Evolutionary conservation across 2,797 vertebrate species (phyloP), one percentile per base, ranked within the genome.

Genomic region (Acipenser oxyrinchus): DNA sequence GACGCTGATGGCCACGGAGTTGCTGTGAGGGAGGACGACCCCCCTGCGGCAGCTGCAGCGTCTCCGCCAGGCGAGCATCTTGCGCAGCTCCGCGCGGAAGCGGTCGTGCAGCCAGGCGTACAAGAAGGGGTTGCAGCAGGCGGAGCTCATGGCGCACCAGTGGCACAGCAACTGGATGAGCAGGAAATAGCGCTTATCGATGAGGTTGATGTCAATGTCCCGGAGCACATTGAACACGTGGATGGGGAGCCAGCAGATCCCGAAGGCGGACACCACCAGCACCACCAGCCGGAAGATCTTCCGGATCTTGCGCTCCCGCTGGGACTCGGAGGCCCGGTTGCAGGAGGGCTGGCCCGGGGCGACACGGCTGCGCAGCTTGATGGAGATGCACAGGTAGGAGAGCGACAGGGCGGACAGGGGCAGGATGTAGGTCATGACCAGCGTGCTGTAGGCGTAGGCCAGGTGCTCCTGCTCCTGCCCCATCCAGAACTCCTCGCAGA

Each of bases 401-500:
- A 91, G 87, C 76, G 88, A 90, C 72, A 94, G 87, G 0, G 92
- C 90, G 0, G 93, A 93, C 48, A 95, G 89, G 0, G 93, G 93
- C 65, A 95, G 81, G 63, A 94, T 90, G 23, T 94, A 95, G 23
- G 91, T 93, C 76, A 95, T 85, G 52, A 94, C 86, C 59, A 95
- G 84, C 0, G 90, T 92, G 85, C 90, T 86, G 69, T 93, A 94
- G 1, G 91, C 92, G 0, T 94, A 94, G 6, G 86, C 90, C 77
- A 94, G 77, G 11, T 83, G 84, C 78, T 92, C 82, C 4, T 53
- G 76, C 79, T 92, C 87, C 75, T 92, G 79, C 55, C 84, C 90
- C 83, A 93, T 84, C 93, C 93, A 95, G 84, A 95, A 94, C 80
- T 95, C 93, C 82, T 95, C 92, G 0, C 93, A 95, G 81, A 95